Percentiles rank a stretch among this genome's conserved stretches.
Evolutionary conservation across 37 sponge, comb jelly and placozoan genomes (phyloP).

Genomic region (Theonella swinhoei): DNA sequence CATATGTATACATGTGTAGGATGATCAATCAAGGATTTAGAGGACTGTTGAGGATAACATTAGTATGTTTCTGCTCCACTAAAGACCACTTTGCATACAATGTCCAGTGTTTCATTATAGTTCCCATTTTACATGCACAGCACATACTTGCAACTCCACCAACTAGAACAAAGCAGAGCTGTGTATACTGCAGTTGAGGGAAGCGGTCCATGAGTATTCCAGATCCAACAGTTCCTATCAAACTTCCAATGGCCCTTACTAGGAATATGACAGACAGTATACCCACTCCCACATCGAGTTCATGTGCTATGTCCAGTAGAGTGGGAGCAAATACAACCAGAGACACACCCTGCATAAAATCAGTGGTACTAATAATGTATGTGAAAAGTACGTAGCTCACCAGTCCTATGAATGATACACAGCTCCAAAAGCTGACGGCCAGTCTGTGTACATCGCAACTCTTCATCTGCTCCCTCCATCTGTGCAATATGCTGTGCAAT

Average conservation of each 20-base stretch:
- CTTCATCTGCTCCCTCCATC: not conserved
- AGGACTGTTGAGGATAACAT: too few relatives aligned
- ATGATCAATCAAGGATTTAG: too few relatives aligned
- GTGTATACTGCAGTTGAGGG: not conserved
- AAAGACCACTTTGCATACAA: too few relatives aligned
- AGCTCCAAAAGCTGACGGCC: constrained; percentile 41
- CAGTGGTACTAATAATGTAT: not conserved
- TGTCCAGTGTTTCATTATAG: too few relatives aligned
- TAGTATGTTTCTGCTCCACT: too few relatives aligned
- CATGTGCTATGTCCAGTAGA: constrained; percentile 53
- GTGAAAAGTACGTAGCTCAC: constrained; percentile 29
- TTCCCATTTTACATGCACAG: too few relatives aligned
- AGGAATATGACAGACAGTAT: constrained; percentile 47
- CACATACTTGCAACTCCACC: too few relatives aligned
- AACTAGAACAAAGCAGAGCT: too few relatives aligned
- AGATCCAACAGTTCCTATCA: constrained; percentile 37
- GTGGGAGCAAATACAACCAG: constrained; percentile 60
- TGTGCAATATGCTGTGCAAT: not conserved
- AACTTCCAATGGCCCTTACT: constrained; percentile 37
- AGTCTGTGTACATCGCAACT: constrained; percentile 19
- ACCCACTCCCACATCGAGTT: constrained; percentile 13
- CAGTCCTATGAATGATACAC: constrained; percentile 43
- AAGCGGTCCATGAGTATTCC: constrained; percentile 57
- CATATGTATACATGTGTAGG: too few relatives aligned
- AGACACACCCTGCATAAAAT: constrained; percentile 28